These are phyloP conservation scores for Tribolium madens DNA, from an alignment of 1,140 invertebrate genomes.

Conservation along the genomic window DNA sequence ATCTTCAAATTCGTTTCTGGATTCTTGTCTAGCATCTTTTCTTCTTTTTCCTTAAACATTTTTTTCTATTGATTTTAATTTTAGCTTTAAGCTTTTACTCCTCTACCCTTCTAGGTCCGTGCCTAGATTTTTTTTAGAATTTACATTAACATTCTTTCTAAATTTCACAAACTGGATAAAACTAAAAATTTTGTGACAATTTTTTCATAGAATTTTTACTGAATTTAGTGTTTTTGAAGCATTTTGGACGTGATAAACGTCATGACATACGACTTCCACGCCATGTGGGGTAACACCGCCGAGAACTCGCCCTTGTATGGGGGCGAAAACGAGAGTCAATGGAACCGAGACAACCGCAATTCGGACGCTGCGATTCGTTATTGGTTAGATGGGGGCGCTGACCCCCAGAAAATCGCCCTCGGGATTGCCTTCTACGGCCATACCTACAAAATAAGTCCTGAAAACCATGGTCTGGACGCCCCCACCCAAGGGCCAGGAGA, in stretches of 20 bases:
- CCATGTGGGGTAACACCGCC: slow-evolving; percentile 84
- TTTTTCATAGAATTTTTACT: too few relatives aligned
- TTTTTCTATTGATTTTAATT: too few relatives aligned
- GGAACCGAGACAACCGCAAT: slow-evolving; percentile 62
- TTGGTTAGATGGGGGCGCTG: slow-evolving; percentile 64
- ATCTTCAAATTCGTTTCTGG: too few relatives aligned
- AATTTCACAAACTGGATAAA: too few relatives aligned
- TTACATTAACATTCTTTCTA: too few relatives aligned
- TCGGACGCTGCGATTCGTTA: slow-evolving; percentile 28
- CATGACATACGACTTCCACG: slow-evolving; percentile 89
- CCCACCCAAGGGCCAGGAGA: slow-evolving; percentile 68
- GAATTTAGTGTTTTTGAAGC: slow-evolving; percentile 64
- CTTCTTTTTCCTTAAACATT: too few relatives aligned
- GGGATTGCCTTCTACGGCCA: slow-evolving; percentile 77
- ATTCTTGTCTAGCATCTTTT: too few relatives aligned
- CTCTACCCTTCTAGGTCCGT: too few relatives aligned
- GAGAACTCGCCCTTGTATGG: slow-evolving; percentile 83
- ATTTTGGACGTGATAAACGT: slow-evolving; percentile 84
- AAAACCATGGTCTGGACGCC: slow-evolving; percentile 68
- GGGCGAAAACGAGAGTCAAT: slow-evolving; percentile 77
- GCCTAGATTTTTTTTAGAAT: too few relatives aligned
- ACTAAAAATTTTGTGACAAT: too few relatives aligned
- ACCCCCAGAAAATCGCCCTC: slow-evolving; percentile 72
- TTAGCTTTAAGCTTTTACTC: too few relatives aligned
- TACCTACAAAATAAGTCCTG: slow-evolving; percentile 72